phyloP scores from a whole-genome alignment of 2,888 invertebrate genomes.

The Lithodes maja region DNA sequence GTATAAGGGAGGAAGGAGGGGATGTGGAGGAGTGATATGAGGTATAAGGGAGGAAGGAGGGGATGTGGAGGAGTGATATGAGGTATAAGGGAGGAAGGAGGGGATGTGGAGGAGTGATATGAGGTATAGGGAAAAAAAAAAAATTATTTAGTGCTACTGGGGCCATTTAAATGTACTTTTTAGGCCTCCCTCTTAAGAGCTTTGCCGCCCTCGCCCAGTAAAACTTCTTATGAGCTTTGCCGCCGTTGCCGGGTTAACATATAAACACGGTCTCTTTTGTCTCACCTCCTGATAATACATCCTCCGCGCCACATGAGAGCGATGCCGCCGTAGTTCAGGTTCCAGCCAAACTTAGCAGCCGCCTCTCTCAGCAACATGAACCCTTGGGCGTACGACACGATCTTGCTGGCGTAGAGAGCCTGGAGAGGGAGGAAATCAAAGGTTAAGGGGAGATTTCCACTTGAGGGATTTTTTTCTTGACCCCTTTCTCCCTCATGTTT shows the following conservation, averaged over 20 bases:
- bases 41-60: no score
- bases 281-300: constrained; percentile 88
- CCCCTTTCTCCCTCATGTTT: no score
- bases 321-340: constrained; percentile 96
- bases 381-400: constrained; percentile 98
- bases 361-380: constrained; percentile 96
- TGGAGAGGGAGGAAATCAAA: constrained; percentile 73
- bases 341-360: constrained; percentile 93
- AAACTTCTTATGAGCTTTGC: not conserved
- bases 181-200: not conserved
- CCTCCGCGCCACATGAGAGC: constrained; percentile 99
- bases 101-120: no score
- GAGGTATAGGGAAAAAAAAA: no score
- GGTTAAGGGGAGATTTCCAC: no score
- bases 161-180: no score
- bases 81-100: no score
- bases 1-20: no score
- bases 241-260: not conserved
- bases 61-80: no score
- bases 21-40: no score
- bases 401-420: constrained; percentile 97
- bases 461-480: no score
- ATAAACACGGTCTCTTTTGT: not conserved
- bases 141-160: no score
- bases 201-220: not conserved